phyloP scores from a whole-genome alignment of 2,113 vertebrate genomes.

The Oreotrochilus melanogaster region DNA sequence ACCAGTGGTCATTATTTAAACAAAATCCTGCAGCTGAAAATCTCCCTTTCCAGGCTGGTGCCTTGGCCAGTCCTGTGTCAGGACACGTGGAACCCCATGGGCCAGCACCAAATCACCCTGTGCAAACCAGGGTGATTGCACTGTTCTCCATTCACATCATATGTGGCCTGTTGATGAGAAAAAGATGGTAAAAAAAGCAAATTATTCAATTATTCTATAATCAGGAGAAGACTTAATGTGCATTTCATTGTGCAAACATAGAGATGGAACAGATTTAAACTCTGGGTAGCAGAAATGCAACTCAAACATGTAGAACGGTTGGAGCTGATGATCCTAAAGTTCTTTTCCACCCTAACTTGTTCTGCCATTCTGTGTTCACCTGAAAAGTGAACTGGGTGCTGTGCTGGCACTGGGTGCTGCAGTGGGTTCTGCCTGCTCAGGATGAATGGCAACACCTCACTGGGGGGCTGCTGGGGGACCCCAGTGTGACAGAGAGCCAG shows the following conservation, averaged over 20 bases:
- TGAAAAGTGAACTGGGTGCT: neutral
- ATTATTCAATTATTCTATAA: neutral
- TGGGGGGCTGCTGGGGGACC: neutral
- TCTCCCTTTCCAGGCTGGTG: no score
- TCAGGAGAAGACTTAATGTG: accelerated
- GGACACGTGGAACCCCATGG: no score
- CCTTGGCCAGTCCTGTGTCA: no score
- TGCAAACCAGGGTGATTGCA: accelerated
- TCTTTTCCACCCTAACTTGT: no score
- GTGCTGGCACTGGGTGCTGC: neutral
- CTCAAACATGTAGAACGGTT: no score
- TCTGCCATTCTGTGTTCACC: no score
- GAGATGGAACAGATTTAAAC: neutral
- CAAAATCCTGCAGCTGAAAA: no score
- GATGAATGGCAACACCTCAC: accelerated
- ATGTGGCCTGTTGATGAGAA: neutral
- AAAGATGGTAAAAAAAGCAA: neutral
- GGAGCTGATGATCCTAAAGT: no score
- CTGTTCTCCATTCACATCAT: accelerated
- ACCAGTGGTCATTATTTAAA: no score
- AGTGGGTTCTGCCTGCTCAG: neutral
- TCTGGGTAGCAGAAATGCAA: neutral
- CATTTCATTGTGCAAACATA: neutral
- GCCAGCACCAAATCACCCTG: no score
- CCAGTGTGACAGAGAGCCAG: neutral